Evolutionary conservation across 2,797 vertebrate species (phyloP).

Genomic region (Kryptopterus vitreolus): DNA sequence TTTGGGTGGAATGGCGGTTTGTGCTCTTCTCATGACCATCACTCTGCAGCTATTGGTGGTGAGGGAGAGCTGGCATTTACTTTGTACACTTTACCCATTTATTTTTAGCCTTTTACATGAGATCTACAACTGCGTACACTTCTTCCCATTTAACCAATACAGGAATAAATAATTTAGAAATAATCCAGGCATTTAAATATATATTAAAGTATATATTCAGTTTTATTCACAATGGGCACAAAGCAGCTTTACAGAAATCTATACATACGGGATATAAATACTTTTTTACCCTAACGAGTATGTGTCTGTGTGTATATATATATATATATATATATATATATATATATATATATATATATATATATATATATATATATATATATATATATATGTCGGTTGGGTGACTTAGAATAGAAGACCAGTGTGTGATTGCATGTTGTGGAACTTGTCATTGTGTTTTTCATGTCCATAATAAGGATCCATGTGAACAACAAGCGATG

Average conservation of each 20-base stretch:
- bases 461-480: conserved; percentile 8
- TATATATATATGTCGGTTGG: no score
- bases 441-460: not conserved
- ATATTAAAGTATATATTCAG: no score
- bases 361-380: no score
- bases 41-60: conserved; percentile 80
- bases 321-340: no score
- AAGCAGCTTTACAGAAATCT: no score
- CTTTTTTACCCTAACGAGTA: no score
- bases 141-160: not conserved
- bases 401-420: not conserved
- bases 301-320: no score
- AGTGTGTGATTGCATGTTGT: not conserved
- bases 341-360: no score
- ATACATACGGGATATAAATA: no score
- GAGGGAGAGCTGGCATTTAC: conserved; percentile 26
- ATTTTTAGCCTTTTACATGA: not conserved
- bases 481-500: conserved; percentile 13
- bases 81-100: not conserved
- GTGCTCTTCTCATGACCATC: conserved; percentile 82
- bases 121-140: not conserved
- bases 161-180: not conserved
- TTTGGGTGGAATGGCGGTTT: conserved; percentile 86
- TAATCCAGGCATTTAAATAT: no score
- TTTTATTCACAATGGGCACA: no score